A percentile compares a stretch with the other conserved stretches of the same genome.
phyloP scores from a whole-genome alignment of 1,140 invertebrate genomes.

The Notospermus geniculatus region DNA sequence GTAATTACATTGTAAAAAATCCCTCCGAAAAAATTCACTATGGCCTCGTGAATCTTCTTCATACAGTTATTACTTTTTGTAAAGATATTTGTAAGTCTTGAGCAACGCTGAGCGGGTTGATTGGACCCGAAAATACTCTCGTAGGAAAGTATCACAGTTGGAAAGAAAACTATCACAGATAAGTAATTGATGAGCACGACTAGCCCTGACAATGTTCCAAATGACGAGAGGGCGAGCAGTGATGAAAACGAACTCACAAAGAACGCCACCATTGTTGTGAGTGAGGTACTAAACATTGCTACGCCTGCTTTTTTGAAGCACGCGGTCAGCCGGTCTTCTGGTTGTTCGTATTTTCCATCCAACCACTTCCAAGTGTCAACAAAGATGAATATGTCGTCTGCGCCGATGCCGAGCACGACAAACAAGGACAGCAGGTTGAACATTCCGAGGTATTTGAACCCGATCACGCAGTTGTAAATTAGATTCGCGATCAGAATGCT shows the following conservation, averaged over 20 bases:
- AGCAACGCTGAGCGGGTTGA: too few relatives aligned
- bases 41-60: too few relatives aligned
- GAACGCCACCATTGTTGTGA: constrained; percentile 46
- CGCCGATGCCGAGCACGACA: constrained; percentile 44
- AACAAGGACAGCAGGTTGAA: constrained; percentile 44
- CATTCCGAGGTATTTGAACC: constrained; percentile 42
- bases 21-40: too few relatives aligned
- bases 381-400: constrained; percentile 46
- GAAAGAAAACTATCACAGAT: constrained; percentile 45
- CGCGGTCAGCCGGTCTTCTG: constrained; percentile 35
- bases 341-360: constrained; percentile 24
- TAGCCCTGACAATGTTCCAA: constrained; percentile 43
- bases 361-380: constrained; percentile 41
- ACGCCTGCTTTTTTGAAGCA: constrained; percentile 38
- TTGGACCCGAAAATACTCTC: background rate
- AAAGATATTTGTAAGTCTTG: too few relatives aligned
- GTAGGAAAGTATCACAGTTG: constrained; percentile 19
- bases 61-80: too few relatives aligned
- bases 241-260: constrained; percentile 35
- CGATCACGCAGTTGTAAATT: constrained; percentile 36
- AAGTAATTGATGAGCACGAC: constrained; percentile 44
- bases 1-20: too few relatives aligned
- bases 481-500: constrained; percentile 40
- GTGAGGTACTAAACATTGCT: constrained; percentile 42
- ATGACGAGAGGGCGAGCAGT: constrained; percentile 35